A percentile compares a stretch with the other conserved stretches of the same genome.
Evolutionary conservation across 2,797 vertebrate genomes (phyloP).

Genomic region (Scleropages formosus): DNA sequence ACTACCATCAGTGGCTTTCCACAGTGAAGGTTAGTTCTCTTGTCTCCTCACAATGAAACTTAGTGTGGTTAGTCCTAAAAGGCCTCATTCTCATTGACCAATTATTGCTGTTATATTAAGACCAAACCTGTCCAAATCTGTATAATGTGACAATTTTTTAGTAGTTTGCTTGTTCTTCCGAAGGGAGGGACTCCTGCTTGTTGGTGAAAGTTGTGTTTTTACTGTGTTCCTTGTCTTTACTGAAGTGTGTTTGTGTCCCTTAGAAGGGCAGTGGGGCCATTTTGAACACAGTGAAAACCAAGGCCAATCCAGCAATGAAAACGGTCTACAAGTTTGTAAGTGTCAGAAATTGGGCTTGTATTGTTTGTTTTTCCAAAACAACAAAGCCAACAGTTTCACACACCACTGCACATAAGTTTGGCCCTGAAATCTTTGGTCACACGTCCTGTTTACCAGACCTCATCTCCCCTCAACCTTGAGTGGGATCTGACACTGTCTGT

Average conservation of each 20-base stretch:
- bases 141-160: no score
- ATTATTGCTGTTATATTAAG: background rate
- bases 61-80: background rate
- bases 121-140: background rate
- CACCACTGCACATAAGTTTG: no score
- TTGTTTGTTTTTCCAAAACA: background rate
- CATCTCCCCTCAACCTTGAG: background rate
- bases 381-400: background rate
- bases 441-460: background rate
- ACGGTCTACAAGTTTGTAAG: constrained; percentile 98
- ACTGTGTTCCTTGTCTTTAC: background rate
- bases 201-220: background rate
- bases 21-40: constrained; percentile 88
- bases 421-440: background rate
- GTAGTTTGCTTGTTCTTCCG: no score
- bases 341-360: constrained; percentile 31
- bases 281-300: constrained; percentile 93
- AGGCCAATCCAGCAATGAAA: constrained; percentile 98
- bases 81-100: no score
- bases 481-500: background rate
- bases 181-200: no score
- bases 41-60: background rate
- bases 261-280: constrained; percentile 96
- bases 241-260: constrained; percentile 43
- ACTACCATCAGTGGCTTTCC: constrained; percentile 95